Base-by-base conservation (phyloP, 2,888 invertebrate genomes). In the Odontomyia ornata region DNA sequence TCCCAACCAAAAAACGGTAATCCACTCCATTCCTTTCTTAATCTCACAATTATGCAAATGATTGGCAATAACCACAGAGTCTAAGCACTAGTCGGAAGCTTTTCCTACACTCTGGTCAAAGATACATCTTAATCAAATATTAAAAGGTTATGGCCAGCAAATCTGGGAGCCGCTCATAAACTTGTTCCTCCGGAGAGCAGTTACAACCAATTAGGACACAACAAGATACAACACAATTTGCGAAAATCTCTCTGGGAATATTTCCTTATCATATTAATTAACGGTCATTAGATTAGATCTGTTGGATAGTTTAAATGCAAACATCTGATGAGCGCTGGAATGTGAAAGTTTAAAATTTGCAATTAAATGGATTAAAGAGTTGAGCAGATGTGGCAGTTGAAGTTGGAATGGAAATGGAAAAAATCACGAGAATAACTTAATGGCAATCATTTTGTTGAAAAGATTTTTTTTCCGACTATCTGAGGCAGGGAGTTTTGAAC, bases 181-280 rank as follows among this genome's bases (percentile, higher is more conserved):
- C 30, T 65, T 18, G n/a, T 36, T 21, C 65, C 36, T 65, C 52
- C 15, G 11, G 65, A 15, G 65, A 65, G 65, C 28, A 36, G 65
- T 65, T 65, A 21, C 21, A n/a, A 65, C 65, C 65, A 65, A 65
- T 65, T 65, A 65, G 65, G 36, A 30, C 36, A 65, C 36, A 28
- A 30, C 18, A 30, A 30, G 64, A 64, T 64, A 64, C 64, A 65
- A 65, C 30, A 65, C 65, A 27, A 65, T 36, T 65, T 18, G 36
- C 28, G 65, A 65, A 13, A 36, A 65, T 65, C 28, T 65, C 65
- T 27, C 11, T 65, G 65, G 62, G 65, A 65, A 65, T 65, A 65
- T 65, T 65, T 65, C 65, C 65, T 65, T 65, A 65, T 65, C 65
- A 65, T 30, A 65, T 65, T 65, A 65, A 65, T 65, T 65, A 65